Base-by-base conservation (phyloP, 2,113 vertebrate genomes). In the Leptodactylus fuscus region DNA sequence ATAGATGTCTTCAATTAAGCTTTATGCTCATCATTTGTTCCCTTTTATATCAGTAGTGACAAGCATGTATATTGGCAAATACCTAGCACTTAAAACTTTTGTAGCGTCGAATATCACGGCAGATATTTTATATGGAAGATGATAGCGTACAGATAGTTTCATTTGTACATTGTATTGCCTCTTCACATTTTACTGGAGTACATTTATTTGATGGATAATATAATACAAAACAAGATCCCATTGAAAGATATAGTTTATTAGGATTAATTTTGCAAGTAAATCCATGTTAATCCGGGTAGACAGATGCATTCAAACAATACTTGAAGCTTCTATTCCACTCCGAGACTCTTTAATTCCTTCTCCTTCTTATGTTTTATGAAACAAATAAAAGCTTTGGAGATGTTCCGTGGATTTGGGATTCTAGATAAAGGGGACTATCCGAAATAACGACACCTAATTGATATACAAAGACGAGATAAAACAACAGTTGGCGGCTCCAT, bases 31-130 rank as follows among this genome's bases (percentile, higher is more conserved):
- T 88, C 3, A 3, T 0, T 81, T 48, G 0, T 3, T 87, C 85
- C 36, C 67, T 27, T 73, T 82, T 62, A 83, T 65, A 83, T 89
- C 87, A 89, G 0, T 4, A 10, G 44, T 83, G 84, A 88, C 86
- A 87, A 78, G 18, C 4, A 82, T 86, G 67, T 18, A 75, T 88
- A 55, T 29, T 89, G 44, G 74, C 87, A 89, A 89, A 75, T 84
- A 88, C 70, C 90, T 88, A 75, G 84, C 88, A 81, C 90, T 89
- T 89, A 88, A 87, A 89, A 88, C 86, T 89, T 67, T 86, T 62
- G 88, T 53, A 87, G 88, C 87, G 71, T 70, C 36, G 75, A 55
- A 71, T 77, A 70, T 79, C 74, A 79, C 62, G 8, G 46, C 67
- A 11, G 0, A 71, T 84, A 70, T 83, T 90, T 89, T 89, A 87